These are phyloP conservation scores for Mesitornis unicolor DNA, from an alignment of 2,113 vertebrate genomes.

Conservation along the genomic window DNA sequence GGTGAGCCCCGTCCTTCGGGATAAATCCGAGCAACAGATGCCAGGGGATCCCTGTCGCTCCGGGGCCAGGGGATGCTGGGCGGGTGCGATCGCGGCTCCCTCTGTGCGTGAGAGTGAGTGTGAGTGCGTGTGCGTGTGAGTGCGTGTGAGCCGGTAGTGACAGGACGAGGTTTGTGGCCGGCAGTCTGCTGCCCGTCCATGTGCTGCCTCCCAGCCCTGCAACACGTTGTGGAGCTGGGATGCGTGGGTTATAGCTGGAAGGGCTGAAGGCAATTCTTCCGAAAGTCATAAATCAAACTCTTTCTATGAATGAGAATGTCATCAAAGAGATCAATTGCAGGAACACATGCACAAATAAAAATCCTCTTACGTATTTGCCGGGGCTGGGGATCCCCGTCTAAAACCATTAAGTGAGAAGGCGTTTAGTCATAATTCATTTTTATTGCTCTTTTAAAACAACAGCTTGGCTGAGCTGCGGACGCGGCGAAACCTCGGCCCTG, in stretches of 20 bases:
- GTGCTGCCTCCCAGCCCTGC: neutral
- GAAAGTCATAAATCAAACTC: conserved; percentile 96
- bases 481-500: conserved; percentile 58
- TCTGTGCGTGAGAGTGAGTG: neutral
- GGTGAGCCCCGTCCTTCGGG: neutral
- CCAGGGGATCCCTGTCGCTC: neutral
- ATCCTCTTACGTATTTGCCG: conserved; percentile 90
- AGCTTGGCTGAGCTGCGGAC: conserved; percentile 79
- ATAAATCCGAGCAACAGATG: neutral
- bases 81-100: neutral
- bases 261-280: conserved; percentile 77
- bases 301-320: conserved; percentile 97
- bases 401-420: conserved; percentile 86
- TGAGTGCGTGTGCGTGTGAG: neutral
- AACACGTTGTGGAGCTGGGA: conserved; percentile 34
- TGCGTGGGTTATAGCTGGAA: conserved; percentile 71
- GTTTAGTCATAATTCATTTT: conserved; percentile 96
- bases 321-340: conserved; percentile 94
- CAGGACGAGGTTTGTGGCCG: neutral
- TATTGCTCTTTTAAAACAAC: conserved; percentile 94
- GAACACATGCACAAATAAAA: conserved; percentile 96
- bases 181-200: neutral
- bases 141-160: neutral
- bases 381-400: conserved; percentile 83
- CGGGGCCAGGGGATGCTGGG: neutral